Evolutionary conservation across 2,797 vertebrate species (phyloP).

Genomic region (Anolis apletophallus): DNA sequence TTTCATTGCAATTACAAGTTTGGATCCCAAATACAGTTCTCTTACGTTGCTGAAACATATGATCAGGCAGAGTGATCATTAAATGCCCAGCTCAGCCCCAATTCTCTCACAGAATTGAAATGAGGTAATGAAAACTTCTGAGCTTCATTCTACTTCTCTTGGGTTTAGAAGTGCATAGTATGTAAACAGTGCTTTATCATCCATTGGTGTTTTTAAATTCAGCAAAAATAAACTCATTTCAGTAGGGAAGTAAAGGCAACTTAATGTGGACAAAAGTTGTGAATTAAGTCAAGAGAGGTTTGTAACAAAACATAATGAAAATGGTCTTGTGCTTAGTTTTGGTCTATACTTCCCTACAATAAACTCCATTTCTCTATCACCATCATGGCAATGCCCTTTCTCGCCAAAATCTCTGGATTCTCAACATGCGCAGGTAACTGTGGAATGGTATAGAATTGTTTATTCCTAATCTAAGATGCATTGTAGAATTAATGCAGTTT

Average conservation of each 20-base stretch:
- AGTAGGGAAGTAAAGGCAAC: slow-evolving; percentile 1
- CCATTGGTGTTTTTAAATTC: slow-evolving; percentile 9
- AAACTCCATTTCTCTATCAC: neutral
- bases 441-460: neutral
- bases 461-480: no score
- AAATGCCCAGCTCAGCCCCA: neutral
- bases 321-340: neutral
- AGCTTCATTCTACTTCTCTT: neutral
- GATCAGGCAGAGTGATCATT: neutral
- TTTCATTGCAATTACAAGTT: slow-evolving; percentile 34
- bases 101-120: neutral
- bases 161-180: neutral
- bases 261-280: no score
- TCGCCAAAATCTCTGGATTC: neutral
- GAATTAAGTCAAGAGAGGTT: neutral
- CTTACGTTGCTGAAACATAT: accelerated
- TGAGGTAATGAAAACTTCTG: neutral
- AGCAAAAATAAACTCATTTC: neutral
- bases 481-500: no score
- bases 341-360: neutral
- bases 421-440: neutral
- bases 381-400: no score
- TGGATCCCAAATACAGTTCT: neutral
- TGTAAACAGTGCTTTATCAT: slow-evolving; percentile 18
- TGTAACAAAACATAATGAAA: neutral